Evolutionary conservation across 2,113 vertebrate genomes (phyloP), one percentile per base, ranked within the genome.

Genomic region (Acanthochromis polyacanthus): DNA sequence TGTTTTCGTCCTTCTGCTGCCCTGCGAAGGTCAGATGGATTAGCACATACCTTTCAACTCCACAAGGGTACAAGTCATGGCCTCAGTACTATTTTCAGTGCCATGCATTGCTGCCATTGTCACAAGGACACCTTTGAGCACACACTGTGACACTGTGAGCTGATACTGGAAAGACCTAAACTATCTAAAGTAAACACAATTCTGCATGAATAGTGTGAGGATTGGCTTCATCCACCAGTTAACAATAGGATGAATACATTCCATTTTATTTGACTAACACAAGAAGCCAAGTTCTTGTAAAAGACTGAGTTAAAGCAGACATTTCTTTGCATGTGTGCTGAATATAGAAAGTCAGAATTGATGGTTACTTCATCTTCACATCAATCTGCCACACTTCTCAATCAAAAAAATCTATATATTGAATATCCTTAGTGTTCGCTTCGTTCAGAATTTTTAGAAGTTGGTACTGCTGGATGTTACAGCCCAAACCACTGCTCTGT

Each of bases 11-110:
- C 82, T 90, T 90, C 78, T 81, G 71, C 68, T 75, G 81, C 79
- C 68, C 83, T 73, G 78, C 20, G 57, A 89, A 92, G 91, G 91
- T 89, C 88, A 89, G 83, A 73, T 67, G 89, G 90, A 89, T 91
- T 92, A 91, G 60, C 89, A 84, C 92, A 89, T 92, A 91, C 89
- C 89, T 91, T 84, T 90, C 79, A 87, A 59, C 85, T 82, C 63
- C 71, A 85, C 62, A 25, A 66, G 68, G 61, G 76, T 28, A 81
- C 51, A 68, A 60, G 78, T 83, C 71, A 78, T 20, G 79, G 74
- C 78, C 56, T 71, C 28, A 14, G 58, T 56, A 72, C 88, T 92
- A 89, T 92, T 91, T 89, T 63, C 67, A 89, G 81, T 10, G 28
- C 23, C 25, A 3, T 30, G 58, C 72, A 80, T 76, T 57, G 58